A percentile compares a stretch with the other conserved stretches of the same genome.
Evolutionary conservation across 2,797 vertebrate species (phyloP).

Genomic region (Gorsachius magnificus): DNA sequence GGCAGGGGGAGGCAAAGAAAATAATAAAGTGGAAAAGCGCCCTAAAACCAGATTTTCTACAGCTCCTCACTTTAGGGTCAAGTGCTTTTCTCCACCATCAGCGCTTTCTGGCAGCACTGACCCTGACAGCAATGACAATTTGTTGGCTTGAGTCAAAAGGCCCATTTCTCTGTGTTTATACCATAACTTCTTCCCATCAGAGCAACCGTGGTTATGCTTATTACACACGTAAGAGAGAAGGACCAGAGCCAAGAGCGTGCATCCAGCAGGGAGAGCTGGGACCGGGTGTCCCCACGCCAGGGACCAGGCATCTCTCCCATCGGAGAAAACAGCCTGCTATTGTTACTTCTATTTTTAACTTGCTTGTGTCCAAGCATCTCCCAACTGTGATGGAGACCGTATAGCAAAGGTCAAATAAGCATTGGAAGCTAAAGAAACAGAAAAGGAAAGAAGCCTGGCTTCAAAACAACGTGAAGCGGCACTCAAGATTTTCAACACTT

Average conservation of each 20-base stretch:
- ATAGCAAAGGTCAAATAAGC: not conserved
- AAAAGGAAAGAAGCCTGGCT: conserved; percentile 7
- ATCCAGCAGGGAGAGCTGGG: not conserved
- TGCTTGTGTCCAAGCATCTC: too few relatives aligned
- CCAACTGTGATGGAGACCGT: not conserved
- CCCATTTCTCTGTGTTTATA: not conserved
- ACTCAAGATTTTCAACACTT: conserved; percentile 17
- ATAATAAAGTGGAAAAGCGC: not conserved
- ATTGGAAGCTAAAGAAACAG: conserved; percentile 7
- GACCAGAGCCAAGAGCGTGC: accelerated
- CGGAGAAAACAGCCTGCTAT: not conserved
- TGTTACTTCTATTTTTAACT: conserved; percentile 8
- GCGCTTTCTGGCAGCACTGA: not conserved
- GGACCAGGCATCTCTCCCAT: not conserved
- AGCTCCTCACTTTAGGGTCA: not conserved
- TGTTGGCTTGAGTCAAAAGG: not conserved
- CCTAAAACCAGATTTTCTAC: not conserved
- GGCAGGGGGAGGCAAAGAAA: not conserved
- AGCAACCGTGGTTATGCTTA: not conserved
- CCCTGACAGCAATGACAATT: not conserved
- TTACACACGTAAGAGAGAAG: not conserved
- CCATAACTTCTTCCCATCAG: not conserved
- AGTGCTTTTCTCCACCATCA: not conserved
- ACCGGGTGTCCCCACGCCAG: accelerated
- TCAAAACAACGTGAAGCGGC: conserved; percentile 1